A percentile compares a stretch with the other conserved stretches of the same genome.
Conservation (phyloP, 2,113 vertebrate genomes). For the Ibidorhyncha struthersii region DNA sequence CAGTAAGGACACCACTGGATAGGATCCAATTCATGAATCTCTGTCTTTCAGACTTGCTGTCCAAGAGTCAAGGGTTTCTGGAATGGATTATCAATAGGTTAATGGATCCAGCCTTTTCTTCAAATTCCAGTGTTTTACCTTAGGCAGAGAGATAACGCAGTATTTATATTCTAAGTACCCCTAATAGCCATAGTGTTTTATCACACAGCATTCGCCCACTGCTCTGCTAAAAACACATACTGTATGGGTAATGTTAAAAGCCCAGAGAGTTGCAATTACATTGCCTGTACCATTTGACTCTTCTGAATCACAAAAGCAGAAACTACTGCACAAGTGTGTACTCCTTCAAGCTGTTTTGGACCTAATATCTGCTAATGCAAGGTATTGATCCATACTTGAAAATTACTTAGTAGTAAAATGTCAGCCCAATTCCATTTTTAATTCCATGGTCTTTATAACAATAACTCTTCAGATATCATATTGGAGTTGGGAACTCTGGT, state of each 20-base stretch:
- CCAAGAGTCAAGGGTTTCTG: not conserved
- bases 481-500: not conserved
- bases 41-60: not conserved
- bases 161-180: not conserved
- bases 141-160: not conserved
- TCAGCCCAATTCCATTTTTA: not conserved
- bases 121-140: not conserved
- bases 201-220: not conserved
- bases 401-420: not conserved
- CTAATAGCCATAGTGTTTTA: not conserved
- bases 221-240: not conserved
- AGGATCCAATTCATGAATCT: not conserved
- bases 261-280: not conserved
- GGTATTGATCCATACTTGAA: not conserved
- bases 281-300: not conserved
- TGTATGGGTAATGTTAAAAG: not conserved
- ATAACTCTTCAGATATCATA: not conserved
- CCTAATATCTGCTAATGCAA: not conserved
- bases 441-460: not conserved
- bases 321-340: not conserved
- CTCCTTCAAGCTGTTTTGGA: not conserved
- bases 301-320: not conserved
- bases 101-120: slow-evolving; percentile 39
- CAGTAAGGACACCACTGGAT: not conserved
- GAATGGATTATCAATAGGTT: slow-evolving; percentile 49